A percentile compares a stretch with the other conserved stretches of the same genome.
Conservation (phyloP, 2,113 vertebrate species). For the Syrmaticus mikado region DNA sequence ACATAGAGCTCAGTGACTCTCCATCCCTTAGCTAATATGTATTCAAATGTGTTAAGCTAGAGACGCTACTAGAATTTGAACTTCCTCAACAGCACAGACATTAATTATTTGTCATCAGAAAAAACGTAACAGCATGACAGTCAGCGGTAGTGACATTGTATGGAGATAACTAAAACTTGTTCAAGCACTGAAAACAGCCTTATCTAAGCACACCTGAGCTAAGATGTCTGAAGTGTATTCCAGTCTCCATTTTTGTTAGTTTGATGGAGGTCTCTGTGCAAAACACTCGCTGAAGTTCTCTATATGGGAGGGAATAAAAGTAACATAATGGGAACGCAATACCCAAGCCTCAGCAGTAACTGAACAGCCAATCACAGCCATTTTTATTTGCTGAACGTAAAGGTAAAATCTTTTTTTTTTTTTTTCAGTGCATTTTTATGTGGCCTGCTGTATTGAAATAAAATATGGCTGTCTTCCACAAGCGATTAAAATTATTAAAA, state of each 20-base stretch:
- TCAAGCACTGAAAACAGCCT: background rate
- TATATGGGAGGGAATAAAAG: background rate
- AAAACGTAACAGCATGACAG: background rate
- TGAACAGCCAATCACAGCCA: background rate
- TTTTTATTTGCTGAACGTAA: background rate
- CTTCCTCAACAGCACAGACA: background rate
- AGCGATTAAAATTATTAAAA: background rate
- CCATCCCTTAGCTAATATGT: background rate
- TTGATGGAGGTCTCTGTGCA: background rate
- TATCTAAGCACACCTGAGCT: background rate
- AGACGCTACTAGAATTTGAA: background rate
- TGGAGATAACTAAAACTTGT: background rate
- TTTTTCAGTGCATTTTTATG: conserved; percentile 2
- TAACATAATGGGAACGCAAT: background rate
- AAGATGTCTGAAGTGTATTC: background rate
- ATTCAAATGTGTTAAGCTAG: background rate
- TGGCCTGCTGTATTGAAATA: conserved; percentile 21
- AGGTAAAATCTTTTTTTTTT: conserved; percentile 28
- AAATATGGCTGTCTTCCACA: conserved; percentile 1
- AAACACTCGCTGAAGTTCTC: background rate
- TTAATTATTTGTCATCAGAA: background rate
- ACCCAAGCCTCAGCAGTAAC: background rate
- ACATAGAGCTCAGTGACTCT: background rate
- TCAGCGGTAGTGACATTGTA: background rate
- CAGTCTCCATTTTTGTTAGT: background rate